Conservation (phyloP, 2,888 invertebrate species). For the Drosophila falleni region DNA sequence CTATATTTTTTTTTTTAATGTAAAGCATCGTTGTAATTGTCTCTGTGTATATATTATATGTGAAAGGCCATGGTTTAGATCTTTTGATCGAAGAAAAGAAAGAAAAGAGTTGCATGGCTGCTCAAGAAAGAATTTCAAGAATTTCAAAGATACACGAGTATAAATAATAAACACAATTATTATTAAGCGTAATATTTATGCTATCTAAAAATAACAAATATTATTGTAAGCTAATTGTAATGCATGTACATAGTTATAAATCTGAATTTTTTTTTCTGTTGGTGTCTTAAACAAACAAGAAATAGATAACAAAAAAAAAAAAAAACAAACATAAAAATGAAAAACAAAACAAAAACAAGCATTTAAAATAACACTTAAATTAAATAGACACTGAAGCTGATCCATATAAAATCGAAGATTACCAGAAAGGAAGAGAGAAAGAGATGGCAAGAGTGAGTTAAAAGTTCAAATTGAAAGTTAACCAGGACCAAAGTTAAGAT, state of each 20-base stretch:
- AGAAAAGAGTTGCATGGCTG: conserved; percentile 37
- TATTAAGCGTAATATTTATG: conserved; percentile 65
- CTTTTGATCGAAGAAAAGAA: conserved; percentile 5
- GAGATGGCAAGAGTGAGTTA: not conserved
- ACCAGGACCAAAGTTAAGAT: conserved; percentile 46
- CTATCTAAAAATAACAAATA: conserved; percentile 23
- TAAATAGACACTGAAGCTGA: not conserved
- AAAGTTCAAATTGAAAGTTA: conserved; percentile 10
- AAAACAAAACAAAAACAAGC: conserved; percentile 8
- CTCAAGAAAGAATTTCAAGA: conserved; percentile 50
- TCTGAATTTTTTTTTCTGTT: conserved; percentile 39
- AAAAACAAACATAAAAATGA: conserved; percentile 40
- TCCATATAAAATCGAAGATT: not conserved
- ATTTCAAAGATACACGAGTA: conserved; percentile 61
- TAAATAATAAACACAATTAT: conserved; percentile 12
- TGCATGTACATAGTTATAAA: conserved; percentile 73
- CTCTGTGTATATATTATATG: conserved; percentile 36
- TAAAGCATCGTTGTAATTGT: conserved; percentile 38
- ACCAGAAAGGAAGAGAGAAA: not conserved
- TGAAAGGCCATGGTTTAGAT: conserved; percentile 19
- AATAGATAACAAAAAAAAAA: conserved; percentile 21
- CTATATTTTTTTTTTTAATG: conserved; percentile 34
- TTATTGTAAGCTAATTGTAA: conserved; percentile 62
- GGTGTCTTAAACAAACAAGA: conserved; percentile 50
- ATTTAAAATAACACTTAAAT: not conserved